Base-by-base conservation (phyloP, 2,113 vertebrate species). In the Toxotes chatareus region DNA sequence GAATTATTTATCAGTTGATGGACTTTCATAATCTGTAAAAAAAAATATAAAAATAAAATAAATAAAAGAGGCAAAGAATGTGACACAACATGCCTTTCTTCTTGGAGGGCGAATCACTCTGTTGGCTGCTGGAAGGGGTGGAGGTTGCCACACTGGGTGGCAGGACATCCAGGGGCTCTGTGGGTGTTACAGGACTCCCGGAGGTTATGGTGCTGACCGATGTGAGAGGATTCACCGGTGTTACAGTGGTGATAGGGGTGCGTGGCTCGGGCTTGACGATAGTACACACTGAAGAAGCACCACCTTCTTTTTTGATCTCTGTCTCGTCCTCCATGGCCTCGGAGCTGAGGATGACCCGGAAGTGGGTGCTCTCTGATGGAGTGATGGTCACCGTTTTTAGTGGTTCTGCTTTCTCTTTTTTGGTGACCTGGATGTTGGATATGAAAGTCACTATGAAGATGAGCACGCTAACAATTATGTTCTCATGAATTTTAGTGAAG, bases 311-410 rank as follows among this genome's bases (percentile, higher is more conserved):
- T 49, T 85, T 72, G n/a, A 92, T 92, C 65, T 96, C 95, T 3
- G 90, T 85, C 63, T 95, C 94, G 17, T 82, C 86, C 34, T 93
- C 76, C 89, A 97, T 95, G 73, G 91, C 95, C 90, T 99, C 97
- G 4, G 96, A 96, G 80, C 95, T 97, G 70, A 97, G 95, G 83
- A 99, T 99, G 49, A 99, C 98, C 19, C 97, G 95, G 89, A 99
- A 99, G 92, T 99, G 98, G 66, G 97, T 99, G 88, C 91, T 98
- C 88, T 98, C 98, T 42, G 98, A 97, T 0, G 97, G 98, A 4
- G 95, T 98, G 85, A 99, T 98, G 60, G 94, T 97, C 70, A 97
- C 96, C 0, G 92, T 98, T 88, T 96, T 96, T 1, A 94, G 91
- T 21, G 94, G 94, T 46, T 99, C 98, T 4, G 91, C 55, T 91